Evolutionary conservation across 2,888 invertebrate genomes (phyloP).

Genomic region (Rapana venosa): DNA sequence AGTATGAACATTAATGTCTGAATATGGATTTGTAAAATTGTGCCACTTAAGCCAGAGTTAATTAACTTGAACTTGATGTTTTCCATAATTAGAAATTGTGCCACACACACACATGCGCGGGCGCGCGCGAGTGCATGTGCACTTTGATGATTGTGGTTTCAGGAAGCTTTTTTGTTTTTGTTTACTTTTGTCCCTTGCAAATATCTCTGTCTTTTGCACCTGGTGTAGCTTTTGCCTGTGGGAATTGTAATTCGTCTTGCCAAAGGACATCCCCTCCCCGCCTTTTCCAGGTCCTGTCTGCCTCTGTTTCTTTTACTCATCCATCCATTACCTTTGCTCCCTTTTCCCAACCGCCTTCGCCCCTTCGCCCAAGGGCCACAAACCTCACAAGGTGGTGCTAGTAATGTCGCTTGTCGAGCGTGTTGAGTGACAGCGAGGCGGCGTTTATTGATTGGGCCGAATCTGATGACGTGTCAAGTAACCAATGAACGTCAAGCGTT

Average conservation of each 20-base stretch:
- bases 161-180: no score
- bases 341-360: background rate
- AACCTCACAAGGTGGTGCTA: constrained; percentile 18
- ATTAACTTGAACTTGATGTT: no score
- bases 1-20: no score
- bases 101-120: no score
- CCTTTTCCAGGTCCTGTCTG: background rate
- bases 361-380: background rate
- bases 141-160: no score
- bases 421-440: constrained; percentile 16
- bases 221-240: no score
- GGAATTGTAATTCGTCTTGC: no score
- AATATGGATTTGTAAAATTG: no score
- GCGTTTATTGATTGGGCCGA: constrained; percentile 24
- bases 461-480: constrained; percentile 25
- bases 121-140: no score
- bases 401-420: background rate
- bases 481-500: constrained; percentile 26
- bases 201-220: no score
- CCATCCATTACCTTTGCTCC: background rate
- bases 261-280: background rate
- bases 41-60: no score
- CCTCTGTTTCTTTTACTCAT: background rate
- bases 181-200: background rate
- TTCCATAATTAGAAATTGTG: no score